Evolutionary conservation across 2,113 vertebrate genomes (phyloP), one percentile per base, ranked within the genome.

Genomic region (Australoheros scitulus): DNA sequence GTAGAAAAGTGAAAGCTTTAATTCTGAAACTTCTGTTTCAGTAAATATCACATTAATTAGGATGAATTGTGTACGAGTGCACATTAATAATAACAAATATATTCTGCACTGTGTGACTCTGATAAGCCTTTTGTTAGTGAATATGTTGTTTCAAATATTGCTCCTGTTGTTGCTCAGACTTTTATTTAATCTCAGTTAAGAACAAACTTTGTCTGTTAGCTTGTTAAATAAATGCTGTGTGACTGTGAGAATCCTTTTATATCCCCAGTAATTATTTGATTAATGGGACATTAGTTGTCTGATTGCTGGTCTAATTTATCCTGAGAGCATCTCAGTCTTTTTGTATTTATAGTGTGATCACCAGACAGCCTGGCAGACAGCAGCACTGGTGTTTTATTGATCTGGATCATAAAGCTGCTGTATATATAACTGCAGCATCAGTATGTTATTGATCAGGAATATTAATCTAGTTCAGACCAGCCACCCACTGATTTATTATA

Each of bases 401-500:
- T 57, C 56, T 5, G 11, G 56, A 57, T 4, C 56, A 57, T 22
- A 11, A 57, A 57, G n/a, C n/a, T 11, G 56, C 56, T 57, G n/a
- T 22, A 57, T 22, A 56, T 56, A n/a, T 57, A 57, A 57, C n/a
- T 57, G 63, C 61, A 24, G 55, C 32, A 1, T 9, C 61, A 29
- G 29, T 61, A 34, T 41, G 61, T 61, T 80, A 84, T 74, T 43
- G 82, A 84, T 82, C 22, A 11, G 60, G 60, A 17, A 55, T 65
- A 22, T 79, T 36, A 81, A 81, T 29, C 65, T 70, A 10, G 24
- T 20, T 75, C 65, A 60, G 34, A 61, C 6, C 61, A 59, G 78
- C 32, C 4, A 10, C 59, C 29, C 14, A 29, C 79, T 81, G 88
- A 81, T 83, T 81, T 76, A 84, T 89, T 78, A 84, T 34, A 84